A percentile compares a stretch with the other conserved stretches of the same genome.
Evolutionary conservation across 2,797 vertebrate species (phyloP).

Genomic region (Neostethus bicornis): DNA sequence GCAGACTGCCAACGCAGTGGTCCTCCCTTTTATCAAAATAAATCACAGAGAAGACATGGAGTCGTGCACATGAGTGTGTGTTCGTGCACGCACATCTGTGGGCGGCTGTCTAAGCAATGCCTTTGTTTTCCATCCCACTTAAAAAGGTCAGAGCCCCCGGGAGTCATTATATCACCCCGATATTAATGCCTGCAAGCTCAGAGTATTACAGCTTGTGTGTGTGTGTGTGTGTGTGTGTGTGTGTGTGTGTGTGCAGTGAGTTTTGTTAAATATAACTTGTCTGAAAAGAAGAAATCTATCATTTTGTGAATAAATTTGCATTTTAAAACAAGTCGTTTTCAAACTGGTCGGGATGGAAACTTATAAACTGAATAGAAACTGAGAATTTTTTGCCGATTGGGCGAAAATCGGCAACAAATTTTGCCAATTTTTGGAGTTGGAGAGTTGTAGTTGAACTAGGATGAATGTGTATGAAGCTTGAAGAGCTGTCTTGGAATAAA

Average conservation of each 20-base stretch:
- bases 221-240: constrained; percentile 22
- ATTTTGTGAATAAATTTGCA: constrained; percentile 13
- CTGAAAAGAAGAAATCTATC: constrained; percentile 20
- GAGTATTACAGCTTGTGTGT: constrained; percentile 54
- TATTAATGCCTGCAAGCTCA: constrained; percentile 62
- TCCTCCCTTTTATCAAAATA: constrained; percentile 78
- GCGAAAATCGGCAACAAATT: too few relatives aligned
- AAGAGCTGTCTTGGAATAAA: too few relatives aligned
- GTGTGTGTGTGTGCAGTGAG: constrained; percentile 19
- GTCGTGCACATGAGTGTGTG: constrained; percentile 8
- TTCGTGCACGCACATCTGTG: constrained; percentile 8
- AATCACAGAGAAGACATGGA: constrained; percentile 59
- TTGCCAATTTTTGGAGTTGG: too few relatives aligned
- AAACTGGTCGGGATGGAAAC: too few relatives aligned
- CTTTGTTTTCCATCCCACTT: constrained; percentile 82
- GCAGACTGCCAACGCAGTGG: constrained; percentile 64
- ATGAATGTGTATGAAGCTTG: too few relatives aligned
- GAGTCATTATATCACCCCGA: constrained; percentile 69
- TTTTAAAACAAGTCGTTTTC: too few relatives aligned
- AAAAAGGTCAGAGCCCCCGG: constrained; percentile 73
- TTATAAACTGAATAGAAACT: too few relatives aligned
- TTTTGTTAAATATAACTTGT: constrained; percentile 35
- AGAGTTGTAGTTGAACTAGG: too few relatives aligned
- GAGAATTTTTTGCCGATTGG: too few relatives aligned
- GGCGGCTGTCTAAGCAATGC: constrained; percentile 60